phyloP scores from a whole-genome alignment of 2,797 vertebrate genomes.

The Phalloptychus januarius region DNA sequence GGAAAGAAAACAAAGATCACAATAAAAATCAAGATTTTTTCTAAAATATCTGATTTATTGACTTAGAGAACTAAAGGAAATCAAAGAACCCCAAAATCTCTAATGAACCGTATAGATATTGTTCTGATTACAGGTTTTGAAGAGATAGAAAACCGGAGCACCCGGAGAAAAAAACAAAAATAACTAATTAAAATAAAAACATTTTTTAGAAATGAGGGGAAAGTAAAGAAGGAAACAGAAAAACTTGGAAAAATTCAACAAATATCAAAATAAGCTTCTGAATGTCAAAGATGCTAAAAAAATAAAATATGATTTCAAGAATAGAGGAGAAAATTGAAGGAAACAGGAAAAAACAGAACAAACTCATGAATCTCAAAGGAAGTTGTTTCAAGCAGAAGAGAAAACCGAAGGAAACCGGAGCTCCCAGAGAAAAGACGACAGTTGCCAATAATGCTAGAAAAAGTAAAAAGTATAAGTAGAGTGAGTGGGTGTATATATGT shows the following conservation, averaged over 20 bases:
- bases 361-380: no score
- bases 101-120: background rate
- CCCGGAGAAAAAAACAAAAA: background rate
- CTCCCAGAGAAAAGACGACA: background rate
- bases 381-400: background rate
- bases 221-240: background rate
- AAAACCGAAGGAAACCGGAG: background rate
- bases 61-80: background rate
- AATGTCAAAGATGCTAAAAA: no score
- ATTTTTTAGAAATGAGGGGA: background rate
- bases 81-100: background rate
- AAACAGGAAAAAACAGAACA: background rate
- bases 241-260: background rate
- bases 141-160: no score
- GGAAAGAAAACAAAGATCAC: background rate
- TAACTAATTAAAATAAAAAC: background rate
- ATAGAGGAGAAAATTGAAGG: background rate
- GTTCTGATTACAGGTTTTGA: background rate
- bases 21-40: background rate
- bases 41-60: background rate
- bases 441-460: background rate
- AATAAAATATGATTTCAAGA: background rate
- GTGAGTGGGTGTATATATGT: background rate
- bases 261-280: no score
- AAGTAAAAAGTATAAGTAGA: no score